Base-by-base conservation (phyloP, 2,888 invertebrate species). In the Polyommatus iphigenia region DNA sequence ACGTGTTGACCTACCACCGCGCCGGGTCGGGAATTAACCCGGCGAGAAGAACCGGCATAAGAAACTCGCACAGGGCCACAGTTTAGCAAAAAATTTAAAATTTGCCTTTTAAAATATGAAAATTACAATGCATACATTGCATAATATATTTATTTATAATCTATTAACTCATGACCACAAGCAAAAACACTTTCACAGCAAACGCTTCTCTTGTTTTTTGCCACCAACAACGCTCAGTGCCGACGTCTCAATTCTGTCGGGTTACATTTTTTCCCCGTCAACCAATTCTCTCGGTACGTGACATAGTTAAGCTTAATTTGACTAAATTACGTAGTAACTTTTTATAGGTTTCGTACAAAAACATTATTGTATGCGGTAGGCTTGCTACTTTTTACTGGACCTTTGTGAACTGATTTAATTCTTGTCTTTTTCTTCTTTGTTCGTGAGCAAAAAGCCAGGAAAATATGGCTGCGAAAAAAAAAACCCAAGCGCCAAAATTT, bases 311-410 rank as follows among this genome's bases (percentile, higher is more conserved):
- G 88, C 85, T 87, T 87, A 90, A 91, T 92, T 90, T 89, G 84
- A 86, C 85, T 84, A 84, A 86, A 88, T 89, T 86, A 87, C 84
- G 82, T 84, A 82, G 84, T 86, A 83, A 85, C 87, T 88, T 87
- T 86, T 82, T 81, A 67, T 72, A 71, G 83, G 83, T 79, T 79
- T 84, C 81, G 81, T 81, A 81, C 78, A 78, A 85, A 82, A 82
- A 82, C 82, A 85, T 88, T 87, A 86, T 85, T 86, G 88, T 87
- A 84, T 86, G 90, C 90, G 90, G 91, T 90, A 91, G 91, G 91
- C 90, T 80, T 78, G n/a, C 32, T 29, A 18, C 32, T 78, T 67
- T 32, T 67, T 67, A 67, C 18, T 15, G 29, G 13, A 32, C 29
- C 29, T 67, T 67, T 67, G 29, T 62, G 15, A 32, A 67, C 2